Percentiles rank a stretch among this genome's conserved stretches.
These are phyloP conservation scores for Xerus rutilus DNA, from an alignment of 2,797 vertebrate genomes.

Conservation along the genomic window DNA sequence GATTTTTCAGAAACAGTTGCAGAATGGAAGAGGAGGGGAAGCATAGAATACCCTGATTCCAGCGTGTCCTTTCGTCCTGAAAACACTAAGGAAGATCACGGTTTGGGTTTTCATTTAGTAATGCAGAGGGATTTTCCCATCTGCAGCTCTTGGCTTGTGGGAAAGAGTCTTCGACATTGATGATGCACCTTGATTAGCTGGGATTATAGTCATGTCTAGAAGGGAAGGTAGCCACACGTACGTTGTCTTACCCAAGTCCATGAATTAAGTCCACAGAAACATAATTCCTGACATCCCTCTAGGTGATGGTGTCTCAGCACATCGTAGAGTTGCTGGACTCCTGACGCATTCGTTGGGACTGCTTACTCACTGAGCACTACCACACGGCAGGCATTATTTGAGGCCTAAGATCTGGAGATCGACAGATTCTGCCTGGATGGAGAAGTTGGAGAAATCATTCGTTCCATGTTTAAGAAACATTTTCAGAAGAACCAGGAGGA, in stretches of 20 bases:
- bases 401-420: neutral
- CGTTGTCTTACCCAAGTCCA: neutral
- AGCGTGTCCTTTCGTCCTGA: neutral
- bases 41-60: neutral
- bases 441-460: neutral
- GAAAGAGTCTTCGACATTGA: conserved; percentile 21
- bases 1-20: conserved; percentile 72
- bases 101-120: conserved; percentile 62
- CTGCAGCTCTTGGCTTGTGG: neutral
- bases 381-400: neutral
- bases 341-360: neutral
- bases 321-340: neutral
- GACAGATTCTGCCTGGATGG: neutral
- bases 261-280: conserved; percentile 33
- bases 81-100: conserved; percentile 17
- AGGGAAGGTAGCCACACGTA: conserved; percentile 21
- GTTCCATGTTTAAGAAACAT: conserved; percentile 17
- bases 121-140: neutral
- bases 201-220: conserved; percentile 15
- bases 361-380: neutral
- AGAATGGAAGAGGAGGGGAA: neutral
- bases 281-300: neutral
- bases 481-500: neutral
- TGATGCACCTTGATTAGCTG: conserved; percentile 36
- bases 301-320: neutral